Evolutionary conservation across 2,888 invertebrate species (phyloP).

Genomic region (Drosophila neutralis): DNA sequence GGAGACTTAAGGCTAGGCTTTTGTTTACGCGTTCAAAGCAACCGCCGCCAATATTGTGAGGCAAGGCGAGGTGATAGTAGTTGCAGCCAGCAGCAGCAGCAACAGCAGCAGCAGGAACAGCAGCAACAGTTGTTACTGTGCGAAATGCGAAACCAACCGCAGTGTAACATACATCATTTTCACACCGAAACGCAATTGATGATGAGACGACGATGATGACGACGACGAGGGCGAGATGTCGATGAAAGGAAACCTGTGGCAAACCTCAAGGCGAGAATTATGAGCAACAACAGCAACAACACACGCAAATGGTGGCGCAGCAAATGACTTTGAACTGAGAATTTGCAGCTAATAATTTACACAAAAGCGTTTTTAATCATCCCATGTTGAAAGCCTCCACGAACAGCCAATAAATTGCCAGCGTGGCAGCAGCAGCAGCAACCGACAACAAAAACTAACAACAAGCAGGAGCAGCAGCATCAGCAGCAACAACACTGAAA

Average conservation of each 20-base stretch:
- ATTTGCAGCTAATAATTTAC: constrained; percentile 81
- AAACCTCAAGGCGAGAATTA: constrained; percentile 80
- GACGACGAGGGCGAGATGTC: constrained; percentile 21
- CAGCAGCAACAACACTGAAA: constrained; percentile 45
- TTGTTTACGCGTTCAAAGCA: constrained; percentile 64
- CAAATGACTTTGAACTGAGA: constrained; percentile 72
- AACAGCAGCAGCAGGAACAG: not conserved
- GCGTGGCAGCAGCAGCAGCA: constrained; percentile 63
- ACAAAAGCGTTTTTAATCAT: constrained; percentile 81
- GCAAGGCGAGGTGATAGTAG: constrained; percentile 27
- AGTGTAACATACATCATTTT: constrained; percentile 80
- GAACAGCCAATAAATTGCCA: constrained; percentile 63
- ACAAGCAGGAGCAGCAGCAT: constrained; percentile 21
- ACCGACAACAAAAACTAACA: constrained; percentile 45
- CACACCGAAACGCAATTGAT: constrained; percentile 74
- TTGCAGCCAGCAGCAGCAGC: constrained; percentile 1
- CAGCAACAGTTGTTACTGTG: constrained; percentile 4
- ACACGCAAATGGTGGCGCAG: constrained; percentile 45
- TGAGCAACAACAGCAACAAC: constrained; percentile 64
- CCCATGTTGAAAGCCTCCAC: constrained; percentile 50
- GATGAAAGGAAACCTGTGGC: constrained; percentile 69
- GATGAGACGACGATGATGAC: constrained; percentile 55
- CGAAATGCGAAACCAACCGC: constrained; percentile 74
- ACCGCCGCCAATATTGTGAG: constrained; percentile 62
- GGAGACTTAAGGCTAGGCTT: constrained; percentile 23